These are phyloP conservation scores for Lycopodina hypogea DNA, from an alignment of 37 sponge, comb jelly and placozoan species.

Conservation along the genomic window DNA sequence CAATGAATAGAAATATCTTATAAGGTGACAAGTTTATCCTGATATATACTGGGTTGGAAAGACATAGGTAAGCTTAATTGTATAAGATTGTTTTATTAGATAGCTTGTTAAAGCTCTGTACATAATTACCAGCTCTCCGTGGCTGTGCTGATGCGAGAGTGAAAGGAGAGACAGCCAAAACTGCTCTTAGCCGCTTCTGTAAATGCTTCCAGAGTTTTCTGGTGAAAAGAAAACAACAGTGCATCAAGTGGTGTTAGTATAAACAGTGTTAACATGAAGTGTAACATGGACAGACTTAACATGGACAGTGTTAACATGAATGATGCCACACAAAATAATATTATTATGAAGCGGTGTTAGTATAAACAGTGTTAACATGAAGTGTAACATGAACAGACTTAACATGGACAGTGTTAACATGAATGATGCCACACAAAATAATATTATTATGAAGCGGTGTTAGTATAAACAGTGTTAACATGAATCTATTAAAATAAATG, in stretches of 20 bases:
- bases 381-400: not conserved
- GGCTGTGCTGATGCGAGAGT: slow-evolving; percentile 27
- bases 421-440: no score
- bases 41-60: no score
- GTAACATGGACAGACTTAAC: not conserved
- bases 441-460: not conserved
- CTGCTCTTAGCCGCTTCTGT: slow-evolving; percentile 50
- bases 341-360: not conserved
- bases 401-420: no score
- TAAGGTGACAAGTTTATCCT: no score
- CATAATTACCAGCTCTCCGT: slow-evolving; percentile 77
- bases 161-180: slow-evolving; percentile 60
- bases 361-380: not conserved
- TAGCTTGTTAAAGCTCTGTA: not conserved
- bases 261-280: not conserved
- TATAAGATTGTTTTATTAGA: not conserved
- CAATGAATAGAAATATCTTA: no score
- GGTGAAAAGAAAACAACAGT: not conserved
- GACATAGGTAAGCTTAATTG: no score
- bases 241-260: not conserved
- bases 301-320: no score
- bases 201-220: slow-evolving; percentile 59
- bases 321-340: no score
- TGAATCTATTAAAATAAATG: no score
- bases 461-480: not conserved